These are phyloP conservation scores for Drosophila mercatorum DNA, from an alignment of 2,888 invertebrate genomes.

Conservation along the genomic window DNA sequence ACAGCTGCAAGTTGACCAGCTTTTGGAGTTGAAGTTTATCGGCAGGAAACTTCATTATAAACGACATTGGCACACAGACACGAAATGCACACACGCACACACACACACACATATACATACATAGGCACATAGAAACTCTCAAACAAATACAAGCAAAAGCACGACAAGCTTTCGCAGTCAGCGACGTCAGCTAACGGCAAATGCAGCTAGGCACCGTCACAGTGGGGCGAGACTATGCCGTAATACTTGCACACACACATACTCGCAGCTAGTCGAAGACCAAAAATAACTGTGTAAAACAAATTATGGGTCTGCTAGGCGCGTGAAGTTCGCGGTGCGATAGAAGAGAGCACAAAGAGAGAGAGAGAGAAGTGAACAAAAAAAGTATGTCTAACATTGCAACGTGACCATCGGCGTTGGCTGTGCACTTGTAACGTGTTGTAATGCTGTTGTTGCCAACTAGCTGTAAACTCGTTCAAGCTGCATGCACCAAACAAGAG, in stretches of 20 bases:
- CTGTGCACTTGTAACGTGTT: slow-evolving; percentile 76
- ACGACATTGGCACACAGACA: slow-evolving; percentile 72
- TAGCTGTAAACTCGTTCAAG: slow-evolving; percentile 71
- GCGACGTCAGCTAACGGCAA: slow-evolving; percentile 48
- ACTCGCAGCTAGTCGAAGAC: slow-evolving; percentile 8
- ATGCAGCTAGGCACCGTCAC: slow-evolving; percentile 38
- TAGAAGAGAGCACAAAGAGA: not conserved
- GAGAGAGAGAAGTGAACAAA: not conserved
- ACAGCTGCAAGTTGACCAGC: slow-evolving; percentile 27
- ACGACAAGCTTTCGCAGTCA: slow-evolving; percentile 31
- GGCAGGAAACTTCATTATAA: slow-evolving; percentile 79
- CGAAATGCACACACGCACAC: slow-evolving; percentile 25
- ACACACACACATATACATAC: slow-evolving; percentile 6
- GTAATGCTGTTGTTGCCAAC: slow-evolving; percentile 44
- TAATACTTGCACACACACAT: slow-evolving; percentile 33
- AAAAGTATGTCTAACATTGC: slow-evolving; percentile 67
- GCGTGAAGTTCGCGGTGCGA: slow-evolving; percentile 38
- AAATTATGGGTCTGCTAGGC: slow-evolving; percentile 49
- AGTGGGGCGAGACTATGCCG: slow-evolving; percentile 52
- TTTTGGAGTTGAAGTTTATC: slow-evolving; percentile 72
- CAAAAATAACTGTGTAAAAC: slow-evolving; percentile 61
- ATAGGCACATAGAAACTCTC: not conserved
- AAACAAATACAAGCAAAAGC: slow-evolving; percentile 8
- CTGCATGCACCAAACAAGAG: slow-evolving; percentile 44
- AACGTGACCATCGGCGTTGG: slow-evolving; percentile 71